Percentiles rank a stretch among this genome's conserved stretches.
Conservation (phyloP, 2,113 vertebrate species). For the Atlantisia rogersi region DNA sequence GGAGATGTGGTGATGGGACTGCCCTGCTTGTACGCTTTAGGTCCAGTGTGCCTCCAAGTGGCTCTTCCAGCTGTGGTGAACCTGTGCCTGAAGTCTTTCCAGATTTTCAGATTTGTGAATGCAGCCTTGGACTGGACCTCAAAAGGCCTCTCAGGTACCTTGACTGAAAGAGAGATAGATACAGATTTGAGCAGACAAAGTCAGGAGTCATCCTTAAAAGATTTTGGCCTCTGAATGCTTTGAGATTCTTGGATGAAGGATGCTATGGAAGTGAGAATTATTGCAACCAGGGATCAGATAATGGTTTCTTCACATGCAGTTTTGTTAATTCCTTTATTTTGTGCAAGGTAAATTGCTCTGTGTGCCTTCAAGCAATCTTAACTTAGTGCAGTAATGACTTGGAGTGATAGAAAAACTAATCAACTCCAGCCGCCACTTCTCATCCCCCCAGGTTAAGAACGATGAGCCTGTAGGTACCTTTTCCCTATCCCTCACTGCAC, state of each 20-base stretch:
- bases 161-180: not conserved
- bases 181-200: not conserved
- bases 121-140: not conserved
- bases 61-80: not conserved
- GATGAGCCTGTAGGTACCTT: not conserved
- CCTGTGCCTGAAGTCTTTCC: not conserved
- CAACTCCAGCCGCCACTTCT: not conserved
- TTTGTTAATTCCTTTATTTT: constrained; percentile 17
- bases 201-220: not conserved
- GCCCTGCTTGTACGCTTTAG: not conserved
- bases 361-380: not conserved
- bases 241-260: not conserved
- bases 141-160: not conserved
- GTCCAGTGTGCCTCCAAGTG: not conserved
- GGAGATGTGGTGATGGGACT: not conserved
- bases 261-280: not conserved
- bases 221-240: not conserved
- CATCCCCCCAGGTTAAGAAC: not conserved
- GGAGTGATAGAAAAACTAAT: constrained; percentile 30
- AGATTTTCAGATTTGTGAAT: not conserved
- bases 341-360: not conserved
- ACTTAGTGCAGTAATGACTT: constrained; percentile 29
- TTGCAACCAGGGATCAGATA: not conserved
- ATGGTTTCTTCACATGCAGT: not conserved
- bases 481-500: not conserved